Evolutionary conservation across 2,797 vertebrate genomes (phyloP), one percentile per base, ranked within the genome.

Genomic region (Sphaeramia orbicularis): DNA sequence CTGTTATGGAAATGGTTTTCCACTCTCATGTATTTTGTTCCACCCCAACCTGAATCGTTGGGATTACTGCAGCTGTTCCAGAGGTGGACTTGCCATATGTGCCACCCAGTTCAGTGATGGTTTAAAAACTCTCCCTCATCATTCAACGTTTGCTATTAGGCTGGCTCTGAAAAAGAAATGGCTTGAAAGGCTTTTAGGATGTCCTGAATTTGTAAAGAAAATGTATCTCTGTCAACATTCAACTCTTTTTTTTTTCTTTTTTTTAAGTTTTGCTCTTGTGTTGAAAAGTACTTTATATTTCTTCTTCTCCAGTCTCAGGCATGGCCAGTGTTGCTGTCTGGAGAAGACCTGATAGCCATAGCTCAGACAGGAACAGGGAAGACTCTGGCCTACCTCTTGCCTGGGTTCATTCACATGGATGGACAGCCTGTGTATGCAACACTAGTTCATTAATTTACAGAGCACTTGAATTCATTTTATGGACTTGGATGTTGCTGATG

Each of bases 321-420:
- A 0, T 99, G 98, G 98, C 98, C 98, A 0, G 93, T 99, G 75
- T 74, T 96, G 71, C 92, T 99, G 2, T 95, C 94, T 57, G 98
- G 98, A 55, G 90, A 95, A 66, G 98, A 99, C 91, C 91, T 99
- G 56, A 98, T 99, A 76, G 97, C 95, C 53, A 97, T 99, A 40
- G 97, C 97, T 42, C 98, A 99, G 86, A 99, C 98, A 0, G 98
- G 98, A 73, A 99, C 97, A 0, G 97, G 98, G 51, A 99, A 99
- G 89, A 99, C 98, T 0, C 76, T 99, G 67, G 94, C 95, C 2
- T 99, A 99, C 86, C 91, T 99, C 78, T 93, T 99, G 78, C 98
- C 98, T 14, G 98, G 97, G 59, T 98, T 99, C 84, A 97, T 99
- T 84, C 98, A 99, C 83, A 94, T 99, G 93, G 96, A 97, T 49